Evolutionary conservation across 1,140 invertebrate species (phyloP), one percentile per base, ranked within the genome.

Genomic region (Eupristina koningsbergeri): DNA sequence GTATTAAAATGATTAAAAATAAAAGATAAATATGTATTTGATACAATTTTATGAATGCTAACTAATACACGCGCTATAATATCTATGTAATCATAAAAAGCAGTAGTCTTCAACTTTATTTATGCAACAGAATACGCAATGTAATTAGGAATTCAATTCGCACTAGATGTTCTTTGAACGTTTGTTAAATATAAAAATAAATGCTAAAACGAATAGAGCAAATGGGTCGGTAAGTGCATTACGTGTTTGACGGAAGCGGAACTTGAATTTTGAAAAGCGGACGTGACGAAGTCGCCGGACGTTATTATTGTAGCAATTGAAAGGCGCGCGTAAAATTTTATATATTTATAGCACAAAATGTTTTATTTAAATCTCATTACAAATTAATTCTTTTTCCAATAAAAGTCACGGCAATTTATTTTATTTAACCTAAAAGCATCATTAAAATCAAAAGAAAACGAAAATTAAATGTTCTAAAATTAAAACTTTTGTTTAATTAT

Each of bases 261-360:
- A 84, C 83, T 81, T 81, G 83, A 81, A 81, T 84, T 84, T 84
- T 67, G 79, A 84, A 84, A 84, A 81, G 83, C 79, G 78, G 79
- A 84, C 79, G 79, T 84, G 78, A 84, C 79, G 83, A 47, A 39
- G 61, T 45, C 47, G 69, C 58, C 79, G 83, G 78, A 85, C 64
- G 76, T 79, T 29, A 64, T 79, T 29, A 64, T 26, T 34, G 17
- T 26, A 26, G 31, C n/a, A 0, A 26, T 45, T 22, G 26, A 26
- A 45, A 79, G 53, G 50, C 50, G 67, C 0, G 15, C 36, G 31
- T 36, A 81, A 19, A 41, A 81, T 19, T 81, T 81, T 81, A 26
- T 47, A 47, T 29, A 74, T 74, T 74, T 77, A 26, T 45, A 71
- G 29, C 26, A 64, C 53, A 58, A 71, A 80, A 80, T 80, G 19